Evolutionary conservation across 2,113 vertebrate genomes (phyloP), one percentile per base, ranked within the genome.

Genomic region (Paratilapia polleni): DNA sequence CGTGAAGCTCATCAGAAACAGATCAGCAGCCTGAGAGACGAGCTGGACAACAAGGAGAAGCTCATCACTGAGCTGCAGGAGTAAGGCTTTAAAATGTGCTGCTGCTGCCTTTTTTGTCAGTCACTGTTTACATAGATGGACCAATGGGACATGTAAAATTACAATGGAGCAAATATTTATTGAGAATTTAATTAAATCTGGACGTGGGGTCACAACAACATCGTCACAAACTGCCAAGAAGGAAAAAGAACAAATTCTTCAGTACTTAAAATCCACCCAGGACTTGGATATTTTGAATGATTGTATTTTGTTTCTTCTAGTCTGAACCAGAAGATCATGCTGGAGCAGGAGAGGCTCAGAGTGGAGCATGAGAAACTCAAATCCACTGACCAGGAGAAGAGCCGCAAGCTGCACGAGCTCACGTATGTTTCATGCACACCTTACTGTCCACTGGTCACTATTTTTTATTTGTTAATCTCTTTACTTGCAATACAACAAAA

Each of bases 311-410:
- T 13, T 81, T 77, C 6, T 92, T 81, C 78, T 91, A 99, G 98
- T 92, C 96, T 97, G 95, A 99, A 98, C 95, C 98, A 99, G 96
- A 98, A 98, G 95, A 98, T 98, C 96, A 97, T 99, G 95, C 94
- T 99, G 93, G 98, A 99, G 77, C 98, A 99, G 93, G 98, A 99
- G 83, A 96, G 98, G 43, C 97, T 99, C 49, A 94, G 95, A 93
- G 97, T 98, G 14, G 98, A 99, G 81, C 98, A 99, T 52, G 98
- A 99, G 94, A 99, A 98, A 79, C 92, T 99, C 77, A 98, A 98
- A 94, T 95, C 95, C 0, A 97, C 96, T 4, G 98, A 99, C 93
- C 98, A 99, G 87, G 98, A 99, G 74, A 99, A 99, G 94, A 99
- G 97, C 89, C 97, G 95, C 92, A 99, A 98, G 88, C 95, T 99